A percentile compares a stretch with the other conserved stretches of the same genome.
Conservation (phyloP, 2,113 vertebrate species). For the Excalfactoria chinensis region DNA sequence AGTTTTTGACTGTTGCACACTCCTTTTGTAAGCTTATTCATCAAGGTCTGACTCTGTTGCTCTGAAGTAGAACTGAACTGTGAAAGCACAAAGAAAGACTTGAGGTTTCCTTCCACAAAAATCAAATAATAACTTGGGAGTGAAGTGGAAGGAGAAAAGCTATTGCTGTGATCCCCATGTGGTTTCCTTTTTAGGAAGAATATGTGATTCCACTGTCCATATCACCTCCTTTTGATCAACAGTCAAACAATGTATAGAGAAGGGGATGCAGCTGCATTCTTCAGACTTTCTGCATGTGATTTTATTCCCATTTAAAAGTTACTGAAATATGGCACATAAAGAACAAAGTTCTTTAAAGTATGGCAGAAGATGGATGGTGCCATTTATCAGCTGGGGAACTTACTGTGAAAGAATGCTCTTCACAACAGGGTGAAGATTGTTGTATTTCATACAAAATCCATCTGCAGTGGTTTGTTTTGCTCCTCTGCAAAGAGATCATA, state of each 20-base stretch:
- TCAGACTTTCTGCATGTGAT: neutral
- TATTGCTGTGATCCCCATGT: neutral
- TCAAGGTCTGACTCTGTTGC: neutral
- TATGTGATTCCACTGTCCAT: neutral
- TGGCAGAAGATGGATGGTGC: neutral
- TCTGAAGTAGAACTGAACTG: neutral
- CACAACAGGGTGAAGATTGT: neutral
- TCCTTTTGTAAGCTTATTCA: neutral
- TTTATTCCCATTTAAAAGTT: neutral
- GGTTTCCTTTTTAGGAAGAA: neutral
- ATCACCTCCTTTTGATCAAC: neutral
- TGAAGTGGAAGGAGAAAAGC: neutral
- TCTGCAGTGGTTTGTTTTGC: neutral
- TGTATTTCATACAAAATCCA: neutral
- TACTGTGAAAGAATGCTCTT: neutral
- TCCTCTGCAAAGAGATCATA: neutral
- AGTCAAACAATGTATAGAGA: neutral
- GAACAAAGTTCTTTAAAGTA: neutral
- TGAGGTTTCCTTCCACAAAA: neutral
- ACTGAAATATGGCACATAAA: neutral
- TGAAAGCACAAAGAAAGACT: neutral
- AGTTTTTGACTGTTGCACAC: slow-evolving; percentile 5
- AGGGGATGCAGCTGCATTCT: accelerated
- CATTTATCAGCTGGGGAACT: neutral
- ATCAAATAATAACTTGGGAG: neutral